Evolutionary conservation across 2,113 vertebrate species (phyloP), one percentile per base, ranked within the genome.

Genomic region (Carassius gibelio): DNA sequence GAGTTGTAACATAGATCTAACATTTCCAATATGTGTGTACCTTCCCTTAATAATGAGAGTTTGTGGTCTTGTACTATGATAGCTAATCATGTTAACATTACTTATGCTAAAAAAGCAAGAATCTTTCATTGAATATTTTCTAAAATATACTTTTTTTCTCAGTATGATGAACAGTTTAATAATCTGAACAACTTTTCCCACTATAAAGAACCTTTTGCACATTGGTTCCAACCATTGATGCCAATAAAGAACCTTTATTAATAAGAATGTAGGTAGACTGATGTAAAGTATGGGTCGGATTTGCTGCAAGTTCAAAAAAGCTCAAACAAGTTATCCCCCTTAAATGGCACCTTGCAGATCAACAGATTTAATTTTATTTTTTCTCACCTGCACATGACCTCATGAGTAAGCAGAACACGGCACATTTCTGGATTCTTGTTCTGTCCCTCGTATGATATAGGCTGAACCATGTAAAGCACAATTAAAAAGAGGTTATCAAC

Each of bases 371-470:
- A 68, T 68, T 9, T 15, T 69, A 0, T 17, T 50, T 42, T 55
- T 96, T 59, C 96, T 95, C 96, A 99, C 98, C 98, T 99, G 96
- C 98, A 99, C 98, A 99, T 99, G 88, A 99, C 97, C 86, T 99
- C 98, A 0, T 99, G 98, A 5, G 98, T 99, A 82, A 99, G 96
- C 85, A 99, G 89, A 36, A 99, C 98, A 86, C 98, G 90, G 93
- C 98, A 99, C 98, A 99, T 99, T 93, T 99, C 97, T 0, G 98
- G 98, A 87, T 99, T 99, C 93, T 99, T 99, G 92, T 98, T 99
- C 90, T 99, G 98, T 82, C 98, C 98, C 85, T 99, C 98, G 0
- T 99, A 99, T 1, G 97, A 90, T 85, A 99, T 99, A 8, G 98
- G 96, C 98, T 99, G 82, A 38, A 85, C 82, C 42, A 72, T 8